Evolutionary conservation across 2,797 vertebrate species (phyloP).

Genomic region (Momotus momota): DNA sequence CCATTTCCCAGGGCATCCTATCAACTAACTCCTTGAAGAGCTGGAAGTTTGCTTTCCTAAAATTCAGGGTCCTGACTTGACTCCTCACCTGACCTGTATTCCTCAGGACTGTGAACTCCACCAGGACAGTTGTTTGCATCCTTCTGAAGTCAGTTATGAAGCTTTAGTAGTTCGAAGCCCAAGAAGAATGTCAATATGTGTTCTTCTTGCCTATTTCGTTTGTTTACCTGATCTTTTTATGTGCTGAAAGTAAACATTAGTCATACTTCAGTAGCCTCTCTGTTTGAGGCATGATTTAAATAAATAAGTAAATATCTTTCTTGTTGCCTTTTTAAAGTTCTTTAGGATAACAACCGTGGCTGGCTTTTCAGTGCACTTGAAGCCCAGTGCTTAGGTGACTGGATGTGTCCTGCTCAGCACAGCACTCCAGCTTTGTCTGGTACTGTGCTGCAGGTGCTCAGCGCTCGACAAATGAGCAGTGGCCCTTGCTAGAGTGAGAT

Average conservation of each 20-base stretch:
- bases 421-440: neutral
- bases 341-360: neutral
- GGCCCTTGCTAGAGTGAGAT: conserved; percentile 37
- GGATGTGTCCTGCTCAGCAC: neutral
- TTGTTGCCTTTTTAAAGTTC: neutral
- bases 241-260: conserved; percentile 3
- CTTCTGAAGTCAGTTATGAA: neutral
- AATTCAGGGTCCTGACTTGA: no score
- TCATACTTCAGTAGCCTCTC: neutral
- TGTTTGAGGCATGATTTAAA: neutral
- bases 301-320: neutral
- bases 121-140: neutral
- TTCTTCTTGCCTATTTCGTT: neutral
- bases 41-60: no score
- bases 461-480: conserved; percentile 21
- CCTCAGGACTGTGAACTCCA: no score
- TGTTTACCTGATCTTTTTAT: conserved; percentile 12
- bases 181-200: conserved; percentile 16
- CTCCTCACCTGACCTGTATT: no score
- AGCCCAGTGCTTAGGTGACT: neutral
- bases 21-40: no score
- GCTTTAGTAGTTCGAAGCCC: neutral
- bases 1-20: no score
- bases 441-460: neutral
- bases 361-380: neutral